Base-by-base conservation (phyloP, 1,140 invertebrate species). In the Varroa destructor region DNA sequence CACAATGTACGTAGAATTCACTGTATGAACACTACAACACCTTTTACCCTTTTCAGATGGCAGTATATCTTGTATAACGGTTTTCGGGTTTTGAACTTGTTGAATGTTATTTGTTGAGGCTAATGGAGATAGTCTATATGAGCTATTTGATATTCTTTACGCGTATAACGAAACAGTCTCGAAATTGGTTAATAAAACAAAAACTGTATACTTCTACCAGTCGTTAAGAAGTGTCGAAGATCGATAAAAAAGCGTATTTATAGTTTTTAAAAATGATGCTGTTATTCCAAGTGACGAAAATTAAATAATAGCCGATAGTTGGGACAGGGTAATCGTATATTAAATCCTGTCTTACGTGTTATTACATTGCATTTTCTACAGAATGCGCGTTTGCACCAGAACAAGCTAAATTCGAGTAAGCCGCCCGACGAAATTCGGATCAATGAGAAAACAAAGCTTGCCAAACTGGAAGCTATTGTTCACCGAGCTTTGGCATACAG, bases 401-500 rank as follows among this genome's bases (percentile, higher is more conserved):
- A 40, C 36, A 40, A 46, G 12, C 37, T 12, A 40, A 12, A 2
- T 1, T 67, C 61, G 61, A 67, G 46, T 40, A 10, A n/a, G 4
- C 40, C 36, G 12, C 40, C 0, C 12, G 12, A 12, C 1, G 37
- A 67, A 8, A n/a, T 67, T 1, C 61, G 61, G 46, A 12, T 67
- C 61, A 67, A 67, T 40, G 61, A 12, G 37, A 67, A 67, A 37
- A 12, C 2, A 3, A 12, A 67, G 61, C 2, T 67, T 46, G 61
- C 12, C 1, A n/a, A 14, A 2, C 10, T 37, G 1, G 61, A n/a
- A 37, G 46, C 12, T 3, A 12, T 67, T 40, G 61, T 67, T 37
- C 61, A 67, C 37, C 40, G 61, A 37, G 61, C 61, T 4, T 46
- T 67, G 12, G 61, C 61, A 1, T 67, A 36, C 61, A 67, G 46